Evolutionary conservation across 2,113 vertebrate genomes (phyloP).

Genomic region (Edolisoma coerulescens): DNA sequence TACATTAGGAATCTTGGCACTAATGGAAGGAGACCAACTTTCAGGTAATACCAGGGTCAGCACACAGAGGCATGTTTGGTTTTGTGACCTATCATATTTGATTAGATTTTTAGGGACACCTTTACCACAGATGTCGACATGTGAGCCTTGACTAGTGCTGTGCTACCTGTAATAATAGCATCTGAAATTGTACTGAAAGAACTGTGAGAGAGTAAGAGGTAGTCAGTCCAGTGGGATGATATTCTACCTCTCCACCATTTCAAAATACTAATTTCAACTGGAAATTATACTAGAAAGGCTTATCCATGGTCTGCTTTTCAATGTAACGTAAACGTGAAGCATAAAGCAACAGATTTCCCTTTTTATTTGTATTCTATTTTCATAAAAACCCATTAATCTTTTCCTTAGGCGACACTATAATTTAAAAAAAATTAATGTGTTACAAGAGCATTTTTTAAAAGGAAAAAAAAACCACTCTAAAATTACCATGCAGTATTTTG

Average conservation of each 20-base stretch:
- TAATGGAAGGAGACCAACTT: background rate
- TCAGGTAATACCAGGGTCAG: background rate
- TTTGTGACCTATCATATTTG: background rate
- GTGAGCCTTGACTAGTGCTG: background rate
- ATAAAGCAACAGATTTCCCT: constrained; percentile 41
- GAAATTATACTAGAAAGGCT: constrained; percentile 22
- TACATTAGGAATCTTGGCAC: background rate
- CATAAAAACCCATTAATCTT: constrained; percentile 48
- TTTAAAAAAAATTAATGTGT: background rate
- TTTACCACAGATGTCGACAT: background rate
- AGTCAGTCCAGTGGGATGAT: background rate
- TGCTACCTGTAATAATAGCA: background rate
- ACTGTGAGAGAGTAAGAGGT: constrained; percentile 15
- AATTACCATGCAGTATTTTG: constrained; percentile 31
- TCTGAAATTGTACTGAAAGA: constrained; percentile 6
- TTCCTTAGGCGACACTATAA: constrained; percentile 7
- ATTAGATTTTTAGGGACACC: background rate
- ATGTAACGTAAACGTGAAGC: constrained; percentile 22
- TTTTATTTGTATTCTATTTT: constrained; percentile 52
- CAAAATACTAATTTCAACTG: background rate
- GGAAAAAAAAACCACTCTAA: background rate
- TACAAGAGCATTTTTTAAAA: constrained; percentile 18
- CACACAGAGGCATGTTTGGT: background rate
- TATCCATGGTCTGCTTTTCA: background rate
- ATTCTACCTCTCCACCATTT: background rate